phyloP scores from a whole-genome alignment of 2,113 vertebrate genomes.

The Apus apus region DNA sequence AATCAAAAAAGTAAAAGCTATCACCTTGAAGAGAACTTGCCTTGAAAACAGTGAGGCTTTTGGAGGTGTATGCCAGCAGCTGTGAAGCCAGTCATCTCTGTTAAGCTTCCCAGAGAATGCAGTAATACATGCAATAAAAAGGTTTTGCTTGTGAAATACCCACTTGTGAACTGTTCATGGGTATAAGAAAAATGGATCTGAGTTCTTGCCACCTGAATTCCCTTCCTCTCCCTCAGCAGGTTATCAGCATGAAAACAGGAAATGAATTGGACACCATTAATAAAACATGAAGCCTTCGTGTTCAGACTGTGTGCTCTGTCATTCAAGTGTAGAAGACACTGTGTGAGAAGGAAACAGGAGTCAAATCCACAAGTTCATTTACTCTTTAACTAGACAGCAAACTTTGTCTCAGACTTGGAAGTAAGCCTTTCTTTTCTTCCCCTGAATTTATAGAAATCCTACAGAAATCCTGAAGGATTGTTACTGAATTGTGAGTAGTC shows the following conservation, averaged over 20 bases:
- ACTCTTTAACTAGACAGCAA: conserved; percentile 10
- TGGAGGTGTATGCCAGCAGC: neutral
- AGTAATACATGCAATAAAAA: neutral
- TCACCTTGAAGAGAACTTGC: conserved; percentile 11
- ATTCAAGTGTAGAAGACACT: conserved; percentile 34
- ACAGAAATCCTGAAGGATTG: neutral
- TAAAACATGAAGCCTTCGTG: conserved; percentile 79
- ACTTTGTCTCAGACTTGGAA: conserved; percentile 1
- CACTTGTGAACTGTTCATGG: conserved; percentile 44
- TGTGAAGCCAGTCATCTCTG: neutral
- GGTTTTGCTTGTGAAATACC: conserved; percentile 35
- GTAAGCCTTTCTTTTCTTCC: neutral
- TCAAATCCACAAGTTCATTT: conserved; percentile 47
- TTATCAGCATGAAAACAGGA: conserved; percentile 86
- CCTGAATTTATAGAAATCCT: neutral
- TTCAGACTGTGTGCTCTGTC: conserved; percentile 60
- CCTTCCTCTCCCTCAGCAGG: conserved; percentile 70
- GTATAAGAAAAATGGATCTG: conserved; percentile 50
- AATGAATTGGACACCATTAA: conserved; percentile 78
- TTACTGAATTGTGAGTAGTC: neutral
- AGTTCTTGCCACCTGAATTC: conserved; percentile 77
- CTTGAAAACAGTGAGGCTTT: neutral
- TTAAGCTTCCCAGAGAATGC: neutral
- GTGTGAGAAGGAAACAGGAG: conserved; percentile 20
- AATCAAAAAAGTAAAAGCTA: neutral